Evolutionary conservation across 2,113 vertebrate species (phyloP), one percentile per base, ranked within the genome.

Genomic region (Colius striatus): DNA sequence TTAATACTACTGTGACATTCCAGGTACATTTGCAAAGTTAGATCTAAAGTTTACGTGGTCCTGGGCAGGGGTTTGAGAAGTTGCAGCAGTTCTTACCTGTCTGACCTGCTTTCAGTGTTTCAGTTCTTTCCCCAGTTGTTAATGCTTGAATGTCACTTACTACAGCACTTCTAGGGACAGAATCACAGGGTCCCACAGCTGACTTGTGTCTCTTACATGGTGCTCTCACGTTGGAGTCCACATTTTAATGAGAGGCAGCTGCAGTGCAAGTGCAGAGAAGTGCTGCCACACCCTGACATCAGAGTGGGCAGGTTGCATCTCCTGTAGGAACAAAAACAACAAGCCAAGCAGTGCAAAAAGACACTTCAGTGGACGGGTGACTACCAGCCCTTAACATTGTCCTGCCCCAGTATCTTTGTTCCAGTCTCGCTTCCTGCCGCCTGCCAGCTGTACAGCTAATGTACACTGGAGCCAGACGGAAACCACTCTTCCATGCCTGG

Each of bases 391-490:
- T 91, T 45, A 84, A 25, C 23, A 50, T 3, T 2, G 4, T 19
- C 47, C 55, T 76, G 51, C 67, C 26, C 32, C 15, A 12, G 58
- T 2, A 2, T 36, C 43, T 62, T 66, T 60, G 51, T 77, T 83
- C 72, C 74, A 21, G 2, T 50, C n/a, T 38, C 66, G 27, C 47
- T 34, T 77, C 55, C 67, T 62, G 16, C 48, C 32, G 50, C n/a
- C 48, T 47, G 43, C 54, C 60, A 34, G 26, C n/a, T 73, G 25
- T n/a, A 67, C 74, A 0, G 0, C 36, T 62, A 16, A 48, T 2
- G 7, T 13, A 13, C 11, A 29, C 13, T 43, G 21, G 14, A 80
- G 53, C 14, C 73, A 78, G n/a, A 57, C 34, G n/a, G 79, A 83
- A 87, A 53, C 26, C n/a, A 38, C 20, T 62, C 36, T 72, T 65